phyloP scores from a whole-genome alignment of 2,797 vertebrate species.

The Lacerta bilineata region DNA sequence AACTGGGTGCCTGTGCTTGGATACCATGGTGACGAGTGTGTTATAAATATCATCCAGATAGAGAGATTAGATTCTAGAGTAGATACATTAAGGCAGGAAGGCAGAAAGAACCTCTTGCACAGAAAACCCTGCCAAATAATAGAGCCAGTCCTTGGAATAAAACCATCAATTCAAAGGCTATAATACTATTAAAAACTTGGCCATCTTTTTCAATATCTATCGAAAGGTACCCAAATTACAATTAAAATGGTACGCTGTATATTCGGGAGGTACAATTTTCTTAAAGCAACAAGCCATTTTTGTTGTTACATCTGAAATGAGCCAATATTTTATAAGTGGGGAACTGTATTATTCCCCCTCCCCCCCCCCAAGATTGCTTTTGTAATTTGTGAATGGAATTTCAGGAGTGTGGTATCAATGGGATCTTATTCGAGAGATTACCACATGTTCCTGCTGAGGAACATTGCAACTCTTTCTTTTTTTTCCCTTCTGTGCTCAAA shows the following conservation, averaged over 20 bases:
- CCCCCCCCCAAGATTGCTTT: not conserved
- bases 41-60: conserved; percentile 33
- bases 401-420: not conserved
- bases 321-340: not conserved
- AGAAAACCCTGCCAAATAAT: not conserved
- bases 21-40: conserved; percentile 20
- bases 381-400: not conserved
- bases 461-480: not conserved
- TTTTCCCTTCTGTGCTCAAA: too few relatives aligned
- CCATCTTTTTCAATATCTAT: not conserved
- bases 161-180: not conserved
- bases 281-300: not conserved
- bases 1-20: not conserved
- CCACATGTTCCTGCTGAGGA: not conserved
- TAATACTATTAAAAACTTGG: not conserved
- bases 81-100: conserved; percentile 3
- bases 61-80: conserved; percentile 11
- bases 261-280: not conserved
- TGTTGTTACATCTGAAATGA: not conserved
- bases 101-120: not conserved
- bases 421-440: not conserved
- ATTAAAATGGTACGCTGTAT: not conserved
- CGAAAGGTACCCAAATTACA: not conserved
- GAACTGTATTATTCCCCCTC: not conserved
- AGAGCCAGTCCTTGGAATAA: not conserved